Percentiles rank a stretch among this genome's conserved stretches.
These are phyloP conservation scores for Leucozona laternaria DNA, from an alignment of 2,888 invertebrate genomes.

Conservation along the genomic window DNA sequence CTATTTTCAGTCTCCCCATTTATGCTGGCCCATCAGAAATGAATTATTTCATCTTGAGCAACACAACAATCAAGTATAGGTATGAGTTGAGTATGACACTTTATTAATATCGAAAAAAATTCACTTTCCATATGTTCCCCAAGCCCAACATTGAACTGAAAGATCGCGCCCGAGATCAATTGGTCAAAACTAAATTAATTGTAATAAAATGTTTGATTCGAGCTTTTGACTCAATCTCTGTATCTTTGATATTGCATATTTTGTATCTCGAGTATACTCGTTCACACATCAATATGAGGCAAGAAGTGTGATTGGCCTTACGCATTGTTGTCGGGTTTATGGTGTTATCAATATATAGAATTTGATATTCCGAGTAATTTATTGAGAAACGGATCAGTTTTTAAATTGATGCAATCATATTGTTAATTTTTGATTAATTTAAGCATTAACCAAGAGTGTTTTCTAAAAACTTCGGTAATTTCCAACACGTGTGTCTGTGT, in stretches of 20 bases:
- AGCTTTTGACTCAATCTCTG: slow-evolving; percentile 20
- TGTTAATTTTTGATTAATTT: background rate
- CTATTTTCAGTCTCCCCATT: background rate
- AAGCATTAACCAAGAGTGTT: background rate
- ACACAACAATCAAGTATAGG: background rate
- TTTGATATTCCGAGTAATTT: background rate
- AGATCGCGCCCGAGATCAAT: slow-evolving; percentile 71
- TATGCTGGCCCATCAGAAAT: background rate
- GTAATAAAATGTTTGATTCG: slow-evolving; percentile 65
- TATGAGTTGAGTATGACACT: too few relatives aligned
- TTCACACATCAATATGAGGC: slow-evolving; percentile 62
- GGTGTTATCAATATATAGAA: slow-evolving; percentile 14
- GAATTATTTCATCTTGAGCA: background rate
- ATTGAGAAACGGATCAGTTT: background rate
- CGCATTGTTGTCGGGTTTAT: slow-evolving; percentile 19
- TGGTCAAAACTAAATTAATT: slow-evolving; percentile 73
- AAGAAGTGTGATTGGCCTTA: slow-evolving; percentile 47
- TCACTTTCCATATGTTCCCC: slow-evolving; percentile 35
- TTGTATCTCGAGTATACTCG: slow-evolving; percentile 26
- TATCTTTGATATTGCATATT: slow-evolving; percentile 28
- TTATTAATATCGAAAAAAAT: slow-evolving; percentile 31
- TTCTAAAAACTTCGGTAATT: background rate
- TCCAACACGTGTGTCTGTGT: slow-evolving; percentile 18
- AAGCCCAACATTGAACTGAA: slow-evolving; percentile 62
- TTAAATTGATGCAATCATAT: background rate